A percentile compares a stretch with the other conserved stretches of the same genome.
Evolutionary conservation across 2,113 vertebrate species (phyloP).

Genomic region (Crypturellus undulatus): DNA sequence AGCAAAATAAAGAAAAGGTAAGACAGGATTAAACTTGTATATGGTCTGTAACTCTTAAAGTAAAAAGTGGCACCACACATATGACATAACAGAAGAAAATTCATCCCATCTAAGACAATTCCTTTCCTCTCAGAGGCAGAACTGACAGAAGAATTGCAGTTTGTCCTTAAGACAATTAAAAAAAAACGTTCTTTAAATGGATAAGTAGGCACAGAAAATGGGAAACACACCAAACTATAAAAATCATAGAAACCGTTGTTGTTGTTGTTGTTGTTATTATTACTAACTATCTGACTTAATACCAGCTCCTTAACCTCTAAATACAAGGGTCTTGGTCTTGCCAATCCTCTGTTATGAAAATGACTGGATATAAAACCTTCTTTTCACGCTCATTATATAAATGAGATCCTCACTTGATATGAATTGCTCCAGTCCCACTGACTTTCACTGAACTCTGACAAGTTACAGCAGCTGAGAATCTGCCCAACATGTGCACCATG

Average conservation of each 20-base stretch:
- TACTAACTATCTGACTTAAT: neutral
- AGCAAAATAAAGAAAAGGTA: neutral
- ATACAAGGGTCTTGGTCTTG: neutral
- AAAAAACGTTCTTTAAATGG: neutral
- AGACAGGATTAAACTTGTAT: neutral
- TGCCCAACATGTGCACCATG: rapidly evolving
- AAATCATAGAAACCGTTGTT: neutral
- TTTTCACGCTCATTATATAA: neutral
- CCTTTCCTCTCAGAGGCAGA: neutral
- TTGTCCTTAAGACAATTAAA: neutral
- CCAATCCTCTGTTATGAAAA: neutral
- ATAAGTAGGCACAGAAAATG: neutral
- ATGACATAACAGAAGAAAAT: neutral
- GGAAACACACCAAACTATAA: neutral
- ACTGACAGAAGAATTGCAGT: neutral
- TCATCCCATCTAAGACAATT: neutral
- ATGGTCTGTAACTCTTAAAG: neutral
- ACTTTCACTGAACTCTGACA: neutral
- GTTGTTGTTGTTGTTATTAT: neutral
- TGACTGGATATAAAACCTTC: neutral
- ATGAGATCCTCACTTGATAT: neutral
- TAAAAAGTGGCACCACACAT: neutral
- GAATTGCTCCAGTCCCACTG: neutral
- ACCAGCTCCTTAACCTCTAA: neutral
- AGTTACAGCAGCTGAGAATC: neutral